Evolutionary conservation across 2,797 vertebrate genomes (phyloP), one percentile per base, ranked within the genome.

Genomic region (Mionectes olivaceus): DNA sequence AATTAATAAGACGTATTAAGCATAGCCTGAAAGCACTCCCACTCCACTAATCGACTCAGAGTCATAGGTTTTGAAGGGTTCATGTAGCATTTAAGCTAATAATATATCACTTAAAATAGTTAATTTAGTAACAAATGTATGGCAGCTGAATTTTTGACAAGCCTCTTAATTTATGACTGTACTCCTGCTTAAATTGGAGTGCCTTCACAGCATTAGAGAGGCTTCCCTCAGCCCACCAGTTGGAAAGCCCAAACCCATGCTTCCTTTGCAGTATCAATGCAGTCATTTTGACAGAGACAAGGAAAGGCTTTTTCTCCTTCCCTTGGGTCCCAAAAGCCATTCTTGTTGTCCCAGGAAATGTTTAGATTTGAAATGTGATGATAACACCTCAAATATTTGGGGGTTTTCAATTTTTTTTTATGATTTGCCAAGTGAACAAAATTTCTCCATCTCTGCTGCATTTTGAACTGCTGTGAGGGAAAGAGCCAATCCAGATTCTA

Each of bases 1-100:
- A 85, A 92, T 95, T 89, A 95, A 85, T 95, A 94, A 94, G 53
- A 39, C 23, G 16, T 78, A 89, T 85, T 87, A 87, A 89, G 53
- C 53, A 56, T 60, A 77, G 57, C 35, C 49, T 87, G 90, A 95
- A 91, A 96, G 53, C 56, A 55, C 49, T 91, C 15, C 41, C 53
- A 64, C 47, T 87, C 87, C 46, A 80, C 60, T 94, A 97, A 95
- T 95, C 87, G 68, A 70, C 35, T 70, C 83, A 84, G 69, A 87
- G 71, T 87, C 76, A 74, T 25, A 71, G 86, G 44, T 93, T 89
- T 67, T 91, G 83, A 91, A 77, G 49, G 63, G 70, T 90, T 87
- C 75, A 60, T 78, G 55, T 75, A 50, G 33, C 7, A 1, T 90
- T 93, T 71, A 61, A 87, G 21, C 80, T 95, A 83, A 91, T 81